Evolutionary conservation across 1,140 invertebrate genomes (phyloP).

Genomic region (Coenobita brevimanus): DNA sequence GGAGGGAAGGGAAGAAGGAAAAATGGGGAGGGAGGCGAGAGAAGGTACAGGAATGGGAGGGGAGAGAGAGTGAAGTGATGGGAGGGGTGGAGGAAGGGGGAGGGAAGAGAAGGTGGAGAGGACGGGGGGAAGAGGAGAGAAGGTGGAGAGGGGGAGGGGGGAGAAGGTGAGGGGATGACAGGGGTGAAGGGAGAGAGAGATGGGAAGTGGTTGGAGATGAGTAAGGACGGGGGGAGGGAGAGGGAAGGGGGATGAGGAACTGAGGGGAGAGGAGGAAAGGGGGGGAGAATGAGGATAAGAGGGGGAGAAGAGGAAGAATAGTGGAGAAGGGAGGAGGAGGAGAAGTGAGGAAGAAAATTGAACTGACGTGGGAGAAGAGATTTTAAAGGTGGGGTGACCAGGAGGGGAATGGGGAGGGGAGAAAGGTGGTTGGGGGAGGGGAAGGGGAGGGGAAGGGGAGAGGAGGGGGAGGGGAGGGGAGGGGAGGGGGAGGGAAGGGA

Average conservation of each 20-base stretch:
- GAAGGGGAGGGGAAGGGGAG: background rate
- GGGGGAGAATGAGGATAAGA: too few relatives aligned
- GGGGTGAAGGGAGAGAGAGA: too few relatives aligned
- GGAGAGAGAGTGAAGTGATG: too few relatives aligned
- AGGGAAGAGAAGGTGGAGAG: too few relatives aligned
- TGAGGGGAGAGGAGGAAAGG: background rate
- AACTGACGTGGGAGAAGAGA: background rate
- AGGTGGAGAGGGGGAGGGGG: background rate
- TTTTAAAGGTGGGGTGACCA: background rate
- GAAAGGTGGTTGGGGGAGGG: background rate
- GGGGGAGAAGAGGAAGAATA: too few relatives aligned
- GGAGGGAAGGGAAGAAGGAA: background rate
- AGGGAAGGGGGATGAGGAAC: background rate
- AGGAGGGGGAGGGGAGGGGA: background rate
- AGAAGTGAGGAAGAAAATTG: too few relatives aligned
- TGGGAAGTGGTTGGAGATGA: too few relatives aligned
- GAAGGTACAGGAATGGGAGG: background rate
- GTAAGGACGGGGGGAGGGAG: too few relatives aligned
- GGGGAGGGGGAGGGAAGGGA: background rate
- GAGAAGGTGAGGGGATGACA: too few relatives aligned
- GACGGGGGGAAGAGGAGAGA: background rate
- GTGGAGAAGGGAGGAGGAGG: too few relatives aligned
- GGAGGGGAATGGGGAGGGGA: background rate
- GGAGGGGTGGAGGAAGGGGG: too few relatives aligned
- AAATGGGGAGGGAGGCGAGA: too few relatives aligned